phyloP scores from a whole-genome alignment of 1,140 invertebrate genomes.

The Asobara japonica region DNA sequence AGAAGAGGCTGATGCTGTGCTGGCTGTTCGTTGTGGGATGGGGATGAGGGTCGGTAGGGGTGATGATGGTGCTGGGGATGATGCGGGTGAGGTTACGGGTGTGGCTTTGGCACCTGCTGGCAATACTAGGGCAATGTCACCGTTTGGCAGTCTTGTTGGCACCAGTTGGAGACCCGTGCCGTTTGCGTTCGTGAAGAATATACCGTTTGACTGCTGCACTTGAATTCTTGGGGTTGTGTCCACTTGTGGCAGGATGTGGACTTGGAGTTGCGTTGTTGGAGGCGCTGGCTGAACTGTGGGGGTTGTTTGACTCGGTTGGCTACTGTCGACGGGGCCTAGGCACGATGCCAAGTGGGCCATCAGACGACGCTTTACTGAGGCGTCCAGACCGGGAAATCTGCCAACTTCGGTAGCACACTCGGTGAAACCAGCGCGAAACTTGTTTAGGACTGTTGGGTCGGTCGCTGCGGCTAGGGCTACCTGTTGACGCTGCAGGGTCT shows the following conservation, averaged over 20 bases:
- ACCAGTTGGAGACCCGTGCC: conserved; percentile 69
- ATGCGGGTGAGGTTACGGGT: conserved; percentile 58
- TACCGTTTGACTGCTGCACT: conserved; percentile 64
- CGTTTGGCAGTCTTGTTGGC: conserved; percentile 71
- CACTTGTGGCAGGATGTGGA: conserved; percentile 62
- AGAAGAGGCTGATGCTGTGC: conserved; percentile 73
- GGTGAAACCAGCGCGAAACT: conserved; percentile 88
- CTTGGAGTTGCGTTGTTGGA: conserved; percentile 59
- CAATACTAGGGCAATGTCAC: conserved; percentile 72
- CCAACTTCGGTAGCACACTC: conserved; percentile 89
- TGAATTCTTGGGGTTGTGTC: conserved; percentile 59
- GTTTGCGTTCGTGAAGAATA: conserved; percentile 64
- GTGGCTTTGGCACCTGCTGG: conserved; percentile 63
- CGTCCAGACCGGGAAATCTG: conserved; percentile 78
- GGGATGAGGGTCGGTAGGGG: conserved; percentile 76
- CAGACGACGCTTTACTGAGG: conserved; percentile 75
- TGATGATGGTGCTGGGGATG: conserved; percentile 63
- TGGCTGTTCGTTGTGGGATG: conserved; percentile 76
- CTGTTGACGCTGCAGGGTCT: conserved; percentile 81
- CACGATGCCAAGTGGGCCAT: conserved; percentile 79
- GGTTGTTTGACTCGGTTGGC: conserved; percentile 55
- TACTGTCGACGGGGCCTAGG: conserved; percentile 62
- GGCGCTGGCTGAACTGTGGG: conserved; percentile 54
- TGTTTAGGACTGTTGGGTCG: conserved; percentile 81
- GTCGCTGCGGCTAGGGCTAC: conserved; percentile 77